Percentiles rank a stretch among this genome's conserved stretches.
These are phyloP conservation scores for Pentalonia nigronervosa DNA, from an alignment of 1,140 invertebrate genomes.

Conservation along the genomic window DNA sequence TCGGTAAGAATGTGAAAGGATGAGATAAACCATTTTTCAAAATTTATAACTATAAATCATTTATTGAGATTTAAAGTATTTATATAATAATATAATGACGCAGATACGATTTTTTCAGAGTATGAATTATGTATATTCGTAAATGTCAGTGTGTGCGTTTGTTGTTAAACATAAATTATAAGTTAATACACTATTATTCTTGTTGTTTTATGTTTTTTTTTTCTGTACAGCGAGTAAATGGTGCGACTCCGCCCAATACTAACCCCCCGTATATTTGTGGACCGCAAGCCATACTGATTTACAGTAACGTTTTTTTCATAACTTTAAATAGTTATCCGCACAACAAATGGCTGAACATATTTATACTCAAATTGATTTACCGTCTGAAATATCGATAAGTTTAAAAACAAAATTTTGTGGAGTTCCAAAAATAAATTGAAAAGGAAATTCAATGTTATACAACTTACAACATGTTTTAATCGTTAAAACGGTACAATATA, in stretches of 20 bases:
- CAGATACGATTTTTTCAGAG: background rate
- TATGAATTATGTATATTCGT: background rate
- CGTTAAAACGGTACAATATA: background rate
- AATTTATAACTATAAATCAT: background rate
- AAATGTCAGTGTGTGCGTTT: background rate
- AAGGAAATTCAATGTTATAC: background rate
- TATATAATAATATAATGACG: background rate
- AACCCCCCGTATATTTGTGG: background rate
- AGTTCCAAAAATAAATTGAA: background rate
- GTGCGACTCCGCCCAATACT: background rate
- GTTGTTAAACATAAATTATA: slow-evolving; percentile 20
- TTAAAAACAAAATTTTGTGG: background rate
- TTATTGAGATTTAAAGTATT: background rate
- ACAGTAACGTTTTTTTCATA: background rate
- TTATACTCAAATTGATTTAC: background rate
- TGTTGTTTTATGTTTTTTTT: background rate
- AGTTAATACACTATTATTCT: slow-evolving; percentile 18
- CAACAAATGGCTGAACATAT: background rate
- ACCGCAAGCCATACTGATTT: background rate
- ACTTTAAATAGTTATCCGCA: background rate
- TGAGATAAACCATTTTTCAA: background rate
- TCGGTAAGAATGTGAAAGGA: background rate
- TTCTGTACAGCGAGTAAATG: background rate
- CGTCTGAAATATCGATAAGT: background rate
- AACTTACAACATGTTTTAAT: background rate